These are phyloP conservation scores for Luffia ferchaultella DNA, from an alignment of 2,888 invertebrate genomes.

Conservation along the genomic window DNA sequence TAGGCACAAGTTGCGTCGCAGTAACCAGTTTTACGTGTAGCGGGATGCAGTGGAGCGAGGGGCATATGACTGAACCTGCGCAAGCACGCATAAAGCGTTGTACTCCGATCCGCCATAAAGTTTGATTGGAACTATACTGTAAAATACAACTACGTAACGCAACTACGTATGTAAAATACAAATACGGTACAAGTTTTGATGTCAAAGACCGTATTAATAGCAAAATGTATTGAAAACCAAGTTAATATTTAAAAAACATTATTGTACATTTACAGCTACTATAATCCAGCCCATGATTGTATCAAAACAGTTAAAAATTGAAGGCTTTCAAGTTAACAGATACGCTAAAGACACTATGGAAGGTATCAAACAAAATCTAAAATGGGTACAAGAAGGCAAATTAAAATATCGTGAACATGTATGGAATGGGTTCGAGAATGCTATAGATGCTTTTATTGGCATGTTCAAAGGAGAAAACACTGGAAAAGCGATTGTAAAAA, in stretches of 20 bases:
- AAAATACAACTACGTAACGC: no score
- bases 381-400: conserved; percentile 72
- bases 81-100: no score
- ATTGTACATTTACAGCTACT: conserved; percentile 26
- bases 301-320: conserved; percentile 66
- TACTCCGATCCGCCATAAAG: no score
- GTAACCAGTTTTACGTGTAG: no score
- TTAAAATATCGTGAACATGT: conserved; percentile 71
- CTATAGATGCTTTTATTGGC: conserved; percentile 70
- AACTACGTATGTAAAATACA: no score
- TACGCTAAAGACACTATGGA: conserved; percentile 65
- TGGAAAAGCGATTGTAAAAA: conserved; percentile 73
- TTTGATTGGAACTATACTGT: no score
- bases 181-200: no score
- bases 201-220: no score
- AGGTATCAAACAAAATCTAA: conserved; percentile 66
- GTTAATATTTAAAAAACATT: not conserved
- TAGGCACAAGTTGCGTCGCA: no score
- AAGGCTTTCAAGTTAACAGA: conserved; percentile 65
- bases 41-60: no score
- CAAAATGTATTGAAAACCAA: no score
- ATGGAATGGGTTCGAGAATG: conserved; percentile 71
- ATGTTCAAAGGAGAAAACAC: conserved; percentile 68
- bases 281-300: conserved; percentile 62
- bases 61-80: no score